Percentiles rank a stretch among this genome's conserved stretches.
Evolutionary conservation across 2,797 vertebrate species (phyloP).

Genomic region (Leptoclinus maculatus): DNA sequence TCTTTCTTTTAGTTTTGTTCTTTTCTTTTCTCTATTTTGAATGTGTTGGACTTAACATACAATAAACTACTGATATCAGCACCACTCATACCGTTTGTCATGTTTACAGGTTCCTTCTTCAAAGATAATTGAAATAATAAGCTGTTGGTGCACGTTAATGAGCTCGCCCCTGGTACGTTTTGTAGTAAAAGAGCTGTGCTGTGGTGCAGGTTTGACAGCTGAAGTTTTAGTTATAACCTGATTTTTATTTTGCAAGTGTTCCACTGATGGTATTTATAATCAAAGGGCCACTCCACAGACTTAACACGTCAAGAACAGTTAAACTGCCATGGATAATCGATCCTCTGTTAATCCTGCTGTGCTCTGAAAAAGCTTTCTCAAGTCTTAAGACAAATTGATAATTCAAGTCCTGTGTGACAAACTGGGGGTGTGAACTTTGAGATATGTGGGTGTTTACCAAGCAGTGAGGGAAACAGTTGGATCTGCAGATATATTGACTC

Average conservation of each 20-base stretch:
- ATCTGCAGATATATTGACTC: not conserved
- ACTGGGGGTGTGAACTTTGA: not conserved
- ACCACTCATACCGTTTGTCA: slow-evolving; percentile 86
- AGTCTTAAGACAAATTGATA: not conserved
- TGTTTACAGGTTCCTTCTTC: slow-evolving; percentile 63
- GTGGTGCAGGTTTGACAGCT: not conserved
- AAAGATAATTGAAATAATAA: not conserved
- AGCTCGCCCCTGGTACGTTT: not conserved
- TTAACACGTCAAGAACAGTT: not conserved
- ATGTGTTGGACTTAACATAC: slow-evolving; percentile 97
- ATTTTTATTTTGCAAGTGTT: not conserved
- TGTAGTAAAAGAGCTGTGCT: not conserved
- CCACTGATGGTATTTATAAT: not conserved
- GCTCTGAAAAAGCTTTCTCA: not conserved
- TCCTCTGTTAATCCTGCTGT: not conserved
- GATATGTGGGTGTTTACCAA: not conserved
- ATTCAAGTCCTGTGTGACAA: not conserved
- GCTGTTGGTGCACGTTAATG: not conserved
- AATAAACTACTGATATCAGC: slow-evolving; percentile 99
- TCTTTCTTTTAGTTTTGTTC: slow-evolving; percentile 54
- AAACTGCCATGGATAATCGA: too few relatives aligned
- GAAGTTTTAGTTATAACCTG: not conserved
- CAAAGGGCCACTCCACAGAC: not conserved
- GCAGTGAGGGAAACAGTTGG: too few relatives aligned
- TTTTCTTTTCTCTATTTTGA: slow-evolving; percentile 88